Base-by-base conservation (phyloP, 2,888 invertebrate species). In the Drosophila incognita region DNA sequence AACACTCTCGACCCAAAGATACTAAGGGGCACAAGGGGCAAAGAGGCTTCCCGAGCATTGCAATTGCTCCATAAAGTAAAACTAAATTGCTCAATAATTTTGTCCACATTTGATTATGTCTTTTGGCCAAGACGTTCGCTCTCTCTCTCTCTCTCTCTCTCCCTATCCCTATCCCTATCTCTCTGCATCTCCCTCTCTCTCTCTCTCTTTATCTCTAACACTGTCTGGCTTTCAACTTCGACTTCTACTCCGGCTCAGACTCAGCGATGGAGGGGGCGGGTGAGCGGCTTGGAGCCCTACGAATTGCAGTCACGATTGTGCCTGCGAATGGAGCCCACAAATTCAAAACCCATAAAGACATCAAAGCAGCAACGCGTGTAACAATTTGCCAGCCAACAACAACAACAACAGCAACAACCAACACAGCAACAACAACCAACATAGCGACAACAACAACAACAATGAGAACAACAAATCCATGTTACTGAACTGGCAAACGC, bases 41-140 rank as follows among this genome's bases (percentile, higher is more conserved):
- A 10, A 18, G 49, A 27, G 27, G 27, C 29, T 29, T 21, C 38
- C 13, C 58, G 66, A 75, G 72, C 71, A 79, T 67, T 79, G 81
- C 88, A 89, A 91, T 91, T 91, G 91, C 86, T 87, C 89, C 91
- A 90, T 91, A 91, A 91, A 91, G 79, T 91, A 87, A 90, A 90
- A 87, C 82, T 78, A 90, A 91, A 91, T 91, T 90, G 91, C 90
- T 90, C 90, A 91, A 91, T 91, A 91, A 91, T 91, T 91, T 91
- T 89, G 91, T 90, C 85, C 83, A 87, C 89, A 89, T 83, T 88
- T 89, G 87, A 88, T 88, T 85, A 89, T 89, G 87, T 87, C 87
- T 87, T 84, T 81, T 87, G 79, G 81, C 79, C 79, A 79, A 68
- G 48, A 38, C 48, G 46, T 38, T 57, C 49, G 36, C 21, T 13